Evolutionary conservation across 35 echinoderm and acorn worm species (phyloP).

Genomic region (Lytechinus variegatus): DNA sequence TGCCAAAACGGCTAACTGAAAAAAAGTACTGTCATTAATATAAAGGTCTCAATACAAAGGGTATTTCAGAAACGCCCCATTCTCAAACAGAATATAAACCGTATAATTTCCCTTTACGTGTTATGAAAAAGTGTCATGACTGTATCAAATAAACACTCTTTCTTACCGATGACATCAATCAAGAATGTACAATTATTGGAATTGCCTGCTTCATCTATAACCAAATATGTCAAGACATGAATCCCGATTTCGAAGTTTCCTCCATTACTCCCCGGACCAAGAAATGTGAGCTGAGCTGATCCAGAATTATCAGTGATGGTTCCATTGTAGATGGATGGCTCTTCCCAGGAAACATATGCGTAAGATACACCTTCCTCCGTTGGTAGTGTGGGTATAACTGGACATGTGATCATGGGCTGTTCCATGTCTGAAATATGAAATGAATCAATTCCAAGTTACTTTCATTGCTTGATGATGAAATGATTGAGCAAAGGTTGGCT

Average conservation of each 20-base stretch:
- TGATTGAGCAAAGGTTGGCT: too few species aligned
- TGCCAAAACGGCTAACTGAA: background rate
- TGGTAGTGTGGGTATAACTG: background rate
- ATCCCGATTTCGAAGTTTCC: background rate
- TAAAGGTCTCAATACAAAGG: background rate
- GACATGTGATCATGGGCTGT: background rate
- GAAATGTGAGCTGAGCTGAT: background rate
- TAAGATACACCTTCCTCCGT: background rate
- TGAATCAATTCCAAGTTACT: background rate
- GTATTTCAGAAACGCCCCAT: background rate
- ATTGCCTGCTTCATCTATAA: background rate
- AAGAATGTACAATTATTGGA: background rate
- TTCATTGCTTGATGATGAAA: background rate
- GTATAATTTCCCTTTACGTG: too few species aligned
- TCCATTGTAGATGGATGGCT: background rate
- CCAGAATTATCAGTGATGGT: slow-evolving; percentile 27
- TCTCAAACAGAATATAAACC: too few species aligned
- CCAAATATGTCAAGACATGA: background rate
- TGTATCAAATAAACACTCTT: background rate
- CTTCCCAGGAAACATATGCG: background rate
- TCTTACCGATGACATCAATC: background rate
- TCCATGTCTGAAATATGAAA: background rate
- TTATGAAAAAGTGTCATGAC: background rate
- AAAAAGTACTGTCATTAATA: background rate
- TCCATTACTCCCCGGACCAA: background rate